Evolutionary conservation across 2,888 invertebrate genomes (phyloP).

Genomic region (Oscheius sp.): DNA sequence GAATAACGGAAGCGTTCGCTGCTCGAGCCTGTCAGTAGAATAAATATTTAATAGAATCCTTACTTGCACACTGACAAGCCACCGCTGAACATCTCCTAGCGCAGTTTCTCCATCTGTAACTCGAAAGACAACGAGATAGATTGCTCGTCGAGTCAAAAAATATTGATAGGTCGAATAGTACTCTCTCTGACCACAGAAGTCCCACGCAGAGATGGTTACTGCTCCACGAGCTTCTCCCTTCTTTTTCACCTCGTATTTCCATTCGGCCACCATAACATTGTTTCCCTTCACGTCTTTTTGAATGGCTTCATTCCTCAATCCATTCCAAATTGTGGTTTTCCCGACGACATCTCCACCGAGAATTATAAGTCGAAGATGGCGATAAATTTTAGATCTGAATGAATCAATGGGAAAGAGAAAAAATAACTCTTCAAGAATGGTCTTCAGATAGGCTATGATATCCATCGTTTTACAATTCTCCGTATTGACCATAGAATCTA

Average conservation of each 20-base stretch:
- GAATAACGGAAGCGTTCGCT: conserved; percentile 93
- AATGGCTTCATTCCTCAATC: conserved; percentile 41
- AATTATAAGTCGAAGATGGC: conserved; percentile 85
- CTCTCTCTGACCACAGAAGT: conserved; percentile 93
- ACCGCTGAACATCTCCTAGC: conserved; percentile 87
- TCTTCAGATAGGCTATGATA: conserved; percentile 86
- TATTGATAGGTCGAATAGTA: conserved; percentile 99
- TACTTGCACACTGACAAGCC: conserved; percentile 95
- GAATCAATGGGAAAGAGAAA: background rate
- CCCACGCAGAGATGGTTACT: conserved; percentile 89
- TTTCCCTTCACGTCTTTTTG: conserved; percentile 31
- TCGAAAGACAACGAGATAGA: conserved; percentile 94
- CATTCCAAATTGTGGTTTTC: conserved; percentile 74
- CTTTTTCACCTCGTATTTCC: conserved; percentile 81
- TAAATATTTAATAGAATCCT: background rate
- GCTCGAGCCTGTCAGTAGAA: conserved; percentile 86
- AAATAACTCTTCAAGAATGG: conserved; percentile 75
- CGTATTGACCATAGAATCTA: conserved; percentile 86
- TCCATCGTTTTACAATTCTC: conserved; percentile 95
- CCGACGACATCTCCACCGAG: conserved; percentile 79
- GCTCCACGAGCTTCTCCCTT: conserved; percentile 78
- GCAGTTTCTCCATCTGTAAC: conserved; percentile 90
- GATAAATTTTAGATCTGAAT: conserved; percentile 84
- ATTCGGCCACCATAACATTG: conserved; percentile 89
- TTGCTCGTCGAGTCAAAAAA: conserved; percentile 90